These are phyloP conservation scores for Aphodius sticticus DNA, from an alignment of 2,888 invertebrate genomes.

Conservation along the genomic window DNA sequence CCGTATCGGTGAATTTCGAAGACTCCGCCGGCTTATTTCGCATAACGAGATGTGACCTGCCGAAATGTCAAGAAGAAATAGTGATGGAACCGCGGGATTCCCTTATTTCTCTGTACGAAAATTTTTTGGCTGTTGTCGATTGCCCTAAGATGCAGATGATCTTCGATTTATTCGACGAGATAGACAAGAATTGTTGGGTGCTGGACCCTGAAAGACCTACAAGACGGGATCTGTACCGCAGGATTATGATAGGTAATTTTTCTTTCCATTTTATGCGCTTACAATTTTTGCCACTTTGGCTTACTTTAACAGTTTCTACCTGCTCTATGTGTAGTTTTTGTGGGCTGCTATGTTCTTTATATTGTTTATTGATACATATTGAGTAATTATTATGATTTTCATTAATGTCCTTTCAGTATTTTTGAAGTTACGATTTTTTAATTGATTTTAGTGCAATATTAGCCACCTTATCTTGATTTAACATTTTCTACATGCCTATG, in stretches of 20 bases:
- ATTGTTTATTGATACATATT: neutral
- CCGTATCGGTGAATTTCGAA: constrained; percentile 43
- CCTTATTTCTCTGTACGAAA: constrained; percentile 50
- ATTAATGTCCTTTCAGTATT: neutral
- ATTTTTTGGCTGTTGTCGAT: constrained; percentile 50
- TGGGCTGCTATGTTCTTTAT: neutral
- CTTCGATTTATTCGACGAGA: constrained; percentile 58
- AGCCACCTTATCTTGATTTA: no score
- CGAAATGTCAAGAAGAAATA: constrained; percentile 38
- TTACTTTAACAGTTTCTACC: neutral
- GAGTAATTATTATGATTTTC: neutral
- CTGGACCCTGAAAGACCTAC: constrained; percentile 58
- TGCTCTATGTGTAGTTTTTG: neutral
- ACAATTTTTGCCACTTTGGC: neutral
- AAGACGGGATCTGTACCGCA: constrained; percentile 54
- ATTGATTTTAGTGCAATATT: no score
- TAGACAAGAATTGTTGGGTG: constrained; percentile 57
- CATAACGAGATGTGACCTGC: constrained; percentile 50
- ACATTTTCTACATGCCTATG: no score
- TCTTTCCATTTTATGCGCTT: neutral
- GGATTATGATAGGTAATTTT: constrained; percentile 56
- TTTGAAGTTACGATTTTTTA: no score
- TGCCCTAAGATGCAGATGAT: constrained; percentile 50
- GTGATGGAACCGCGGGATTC: constrained; percentile 43
- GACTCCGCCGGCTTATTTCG: constrained; percentile 46